Conservation (phyloP, 2,797 vertebrate genomes). For the Melopsittacus undulatus region DNA sequence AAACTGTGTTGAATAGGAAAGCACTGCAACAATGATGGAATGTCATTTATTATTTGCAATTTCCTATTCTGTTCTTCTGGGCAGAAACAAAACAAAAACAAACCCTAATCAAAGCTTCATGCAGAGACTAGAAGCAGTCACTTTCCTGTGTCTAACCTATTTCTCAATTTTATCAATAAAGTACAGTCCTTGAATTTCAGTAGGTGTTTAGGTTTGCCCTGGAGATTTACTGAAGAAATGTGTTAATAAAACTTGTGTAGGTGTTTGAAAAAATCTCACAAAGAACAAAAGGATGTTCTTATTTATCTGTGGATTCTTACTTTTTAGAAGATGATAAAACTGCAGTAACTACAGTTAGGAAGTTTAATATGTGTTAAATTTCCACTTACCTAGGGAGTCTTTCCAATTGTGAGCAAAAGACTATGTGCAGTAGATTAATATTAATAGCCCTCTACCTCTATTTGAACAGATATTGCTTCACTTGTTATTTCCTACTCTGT, state of each 20-base stretch:
- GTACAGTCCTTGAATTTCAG: background rate
- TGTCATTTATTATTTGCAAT: background rate
- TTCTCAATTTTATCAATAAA: background rate
- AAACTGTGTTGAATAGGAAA: background rate
- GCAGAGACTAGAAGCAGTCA: background rate
- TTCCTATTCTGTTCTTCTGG: background rate
- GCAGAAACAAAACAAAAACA: constrained; percentile 16
- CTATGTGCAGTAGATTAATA: background rate
- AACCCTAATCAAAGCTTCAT: background rate
- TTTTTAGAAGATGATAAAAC: background rate
- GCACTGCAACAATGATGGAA: background rate
- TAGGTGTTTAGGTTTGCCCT: background rate
- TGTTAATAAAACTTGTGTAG: background rate
- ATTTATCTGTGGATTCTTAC: background rate
- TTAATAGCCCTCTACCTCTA: background rate
- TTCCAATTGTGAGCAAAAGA: background rate
- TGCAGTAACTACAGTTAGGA: background rate
- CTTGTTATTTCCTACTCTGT: background rate
- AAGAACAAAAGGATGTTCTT: background rate
- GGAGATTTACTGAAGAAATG: background rate
- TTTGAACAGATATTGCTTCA: background rate
- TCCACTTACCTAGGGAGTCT: background rate
- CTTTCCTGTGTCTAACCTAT: background rate
- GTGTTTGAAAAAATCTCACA: background rate
- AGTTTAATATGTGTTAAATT: background rate